Evolutionary conservation across 2,113 vertebrate genomes (phyloP).

Genomic region (Benitochromis conjunctus): DNA sequence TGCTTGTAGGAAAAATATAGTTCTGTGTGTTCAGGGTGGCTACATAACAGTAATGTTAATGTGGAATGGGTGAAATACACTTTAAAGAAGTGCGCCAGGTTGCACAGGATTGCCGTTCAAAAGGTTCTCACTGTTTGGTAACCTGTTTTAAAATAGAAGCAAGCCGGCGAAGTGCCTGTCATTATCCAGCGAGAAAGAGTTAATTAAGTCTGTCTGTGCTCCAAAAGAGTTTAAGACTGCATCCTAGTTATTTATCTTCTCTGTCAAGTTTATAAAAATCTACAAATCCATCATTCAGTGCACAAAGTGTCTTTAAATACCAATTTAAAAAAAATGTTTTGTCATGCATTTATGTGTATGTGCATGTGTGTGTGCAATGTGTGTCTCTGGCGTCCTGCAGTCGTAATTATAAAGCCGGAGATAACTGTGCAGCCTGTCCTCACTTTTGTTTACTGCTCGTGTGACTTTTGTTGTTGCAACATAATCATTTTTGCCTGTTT

Average conservation of each 20-base stretch:
- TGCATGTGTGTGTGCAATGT: not conserved
- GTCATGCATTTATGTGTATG: not conserved
- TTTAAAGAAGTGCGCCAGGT: not conserved
- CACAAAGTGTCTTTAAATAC: not conserved
- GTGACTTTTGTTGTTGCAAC: not conserved
- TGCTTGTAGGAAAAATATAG: not conserved
- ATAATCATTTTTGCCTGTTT: not conserved
- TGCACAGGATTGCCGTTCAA: not conserved
- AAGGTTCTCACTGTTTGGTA: not conserved
- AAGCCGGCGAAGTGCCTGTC: not conserved
- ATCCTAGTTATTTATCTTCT: not conserved
- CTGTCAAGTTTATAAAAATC: not conserved
- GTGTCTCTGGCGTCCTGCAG: not conserved
- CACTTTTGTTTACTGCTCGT: not conserved
- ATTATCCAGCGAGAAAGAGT: not conserved
- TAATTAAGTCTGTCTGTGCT: not conserved
- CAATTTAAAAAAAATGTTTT: not conserved
- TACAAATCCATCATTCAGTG: not conserved
- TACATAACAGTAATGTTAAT: not conserved
- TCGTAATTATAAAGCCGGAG: not conserved
- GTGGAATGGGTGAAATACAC: not conserved
- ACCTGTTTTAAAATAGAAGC: slow-evolving; percentile 14
- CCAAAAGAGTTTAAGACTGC: not conserved
- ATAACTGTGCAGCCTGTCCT: not conserved
- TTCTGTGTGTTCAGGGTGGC: not conserved